Percentiles rank a stretch among this genome's conserved stretches.
phyloP scores from a whole-genome alignment of 2,888 invertebrate species.

The Busseola fusca region DNA sequence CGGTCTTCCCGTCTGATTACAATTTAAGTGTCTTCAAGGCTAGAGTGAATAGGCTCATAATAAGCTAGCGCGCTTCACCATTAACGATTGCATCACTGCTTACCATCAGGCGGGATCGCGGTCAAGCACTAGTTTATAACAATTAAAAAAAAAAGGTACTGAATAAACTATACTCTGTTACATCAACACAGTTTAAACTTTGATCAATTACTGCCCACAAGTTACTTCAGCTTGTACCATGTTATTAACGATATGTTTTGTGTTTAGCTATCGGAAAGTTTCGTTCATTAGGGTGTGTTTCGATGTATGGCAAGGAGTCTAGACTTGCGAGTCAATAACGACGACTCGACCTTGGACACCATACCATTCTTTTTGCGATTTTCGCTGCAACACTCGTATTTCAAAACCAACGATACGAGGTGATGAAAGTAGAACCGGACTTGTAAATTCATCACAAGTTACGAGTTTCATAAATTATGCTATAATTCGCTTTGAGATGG shows the following conservation, averaged over 20 bases:
- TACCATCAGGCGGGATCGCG: too few relatives aligned
- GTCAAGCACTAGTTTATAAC: too few relatives aligned
- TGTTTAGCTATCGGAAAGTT: constrained; percentile 63
- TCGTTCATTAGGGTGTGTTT: constrained; percentile 54
- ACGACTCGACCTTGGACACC: constrained; percentile 63
- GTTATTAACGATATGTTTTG: constrained; percentile 63
- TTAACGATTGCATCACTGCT: too few relatives aligned
- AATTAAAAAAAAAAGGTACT: too few relatives aligned
- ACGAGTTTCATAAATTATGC: constrained; percentile 52
- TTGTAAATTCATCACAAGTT: constrained; percentile 57
- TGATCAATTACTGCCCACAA: constrained; percentile 45
- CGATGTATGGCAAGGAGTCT: constrained; percentile 59
- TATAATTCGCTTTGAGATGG: constrained; percentile 40
- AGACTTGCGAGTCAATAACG: constrained; percentile 62
- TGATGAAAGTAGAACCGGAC: constrained; percentile 59
- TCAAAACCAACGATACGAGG: constrained; percentile 50
- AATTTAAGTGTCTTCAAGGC: too few relatives aligned
- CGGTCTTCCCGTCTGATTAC: too few relatives aligned
- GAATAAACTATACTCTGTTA: constrained; percentile 32
- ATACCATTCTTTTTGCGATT: constrained; percentile 61
- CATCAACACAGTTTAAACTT: constrained; percentile 31
- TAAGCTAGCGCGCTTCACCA: too few relatives aligned
- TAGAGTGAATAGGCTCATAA: too few relatives aligned
- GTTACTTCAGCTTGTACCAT: constrained; percentile 20
- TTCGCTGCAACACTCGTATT: constrained; percentile 52